Conservation (phyloP, 2,888 invertebrate genomes). For the Drosophila subsilvestris region DNA sequence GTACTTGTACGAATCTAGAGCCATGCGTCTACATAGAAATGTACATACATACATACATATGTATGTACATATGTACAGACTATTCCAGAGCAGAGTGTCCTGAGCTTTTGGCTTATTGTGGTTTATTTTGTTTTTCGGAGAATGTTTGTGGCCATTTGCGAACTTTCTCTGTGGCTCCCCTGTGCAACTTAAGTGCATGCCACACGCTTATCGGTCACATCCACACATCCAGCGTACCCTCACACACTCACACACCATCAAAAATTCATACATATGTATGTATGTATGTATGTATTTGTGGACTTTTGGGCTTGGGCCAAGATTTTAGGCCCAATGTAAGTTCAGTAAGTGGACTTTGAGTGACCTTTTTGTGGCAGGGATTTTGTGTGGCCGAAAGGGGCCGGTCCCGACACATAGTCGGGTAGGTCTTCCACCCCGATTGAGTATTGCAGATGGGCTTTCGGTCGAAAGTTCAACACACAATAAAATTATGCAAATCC, state of each 20-base stretch:
- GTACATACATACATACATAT: slow-evolving; percentile 2
- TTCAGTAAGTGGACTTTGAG: slow-evolving; percentile 76
- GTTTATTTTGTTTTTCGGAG: slow-evolving; percentile 45
- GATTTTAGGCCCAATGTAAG: slow-evolving; percentile 67
- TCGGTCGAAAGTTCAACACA: slow-evolving; percentile 64
- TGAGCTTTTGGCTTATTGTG: slow-evolving; percentile 68
- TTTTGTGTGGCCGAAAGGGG: slow-evolving; percentile 13
- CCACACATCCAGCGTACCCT: slow-evolving; percentile 23
- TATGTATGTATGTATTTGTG: background rate
- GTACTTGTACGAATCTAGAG: background rate
- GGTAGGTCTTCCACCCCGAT: slow-evolving; percentile 42
- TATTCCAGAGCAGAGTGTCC: slow-evolving; percentile 21
- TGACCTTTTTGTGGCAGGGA: slow-evolving; percentile 66
- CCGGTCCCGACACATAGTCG: slow-evolving; percentile 2
- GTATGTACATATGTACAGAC: slow-evolving; percentile 5
- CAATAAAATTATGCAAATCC: slow-evolving; percentile 78
- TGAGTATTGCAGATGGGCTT: slow-evolving; percentile 30
- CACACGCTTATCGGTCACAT: slow-evolving; percentile 76
- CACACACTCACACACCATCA: slow-evolving; percentile 36
- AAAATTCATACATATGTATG: slow-evolving; percentile 1
- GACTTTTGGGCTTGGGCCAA: slow-evolving; percentile 73
- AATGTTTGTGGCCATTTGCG: slow-evolving; percentile 64
- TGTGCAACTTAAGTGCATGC: slow-evolving; percentile 74
- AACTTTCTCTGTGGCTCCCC: slow-evolving; percentile 50
- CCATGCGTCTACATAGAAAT: no score